Evolutionary conservation across 2,113 vertebrate species (phyloP), one percentile per base, ranked within the genome.

Genomic region (Leucoraja erinaceus): DNA sequence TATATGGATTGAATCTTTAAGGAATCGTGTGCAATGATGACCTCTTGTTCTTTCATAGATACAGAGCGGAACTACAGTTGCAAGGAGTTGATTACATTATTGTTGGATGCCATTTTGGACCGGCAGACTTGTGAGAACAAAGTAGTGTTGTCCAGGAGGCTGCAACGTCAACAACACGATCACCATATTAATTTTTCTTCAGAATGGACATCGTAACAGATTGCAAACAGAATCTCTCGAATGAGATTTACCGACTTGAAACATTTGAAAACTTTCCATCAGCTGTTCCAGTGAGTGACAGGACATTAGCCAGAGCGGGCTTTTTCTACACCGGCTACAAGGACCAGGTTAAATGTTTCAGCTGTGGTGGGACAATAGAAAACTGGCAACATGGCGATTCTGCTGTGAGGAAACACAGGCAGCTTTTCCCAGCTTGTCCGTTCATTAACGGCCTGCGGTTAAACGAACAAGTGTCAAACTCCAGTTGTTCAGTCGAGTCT

Each of bases 301-400:
- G 94, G 70, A 96, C 95, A 0, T 90, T 99, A 66, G 98, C 98
- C 54, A 95, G 94, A 54, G 98, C 98, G 28, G 99, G 98, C 59
- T 98, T 99, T 94, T 96, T 97, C 75, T 98, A 97, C 93, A 98
- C 97, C 0, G 99, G 98, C 38, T 93, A 95, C n/a, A 95, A 96
- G 0, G 98, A 99, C 94, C 95, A 95, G 0, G 99, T 98, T n/a
- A 93, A 95, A 90, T 99, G 99, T 95, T 99, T 98, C 95, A 97
- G 98, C 93, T 99, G 98, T 95, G 94, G 93, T 5, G 94, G 93
- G 9, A 95, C 95, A 25, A 18, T 97, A 83, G 97, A 98, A 94
- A 97, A 98, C 94, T 99, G 99, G 99, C 88, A 93, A 0, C 94
- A 84, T 12, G 98, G 95, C 63, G 98, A 99, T 93, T 95, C 94